Conservation (phyloP, 2,113 vertebrate species). For the Cavia porcellus region DNA sequence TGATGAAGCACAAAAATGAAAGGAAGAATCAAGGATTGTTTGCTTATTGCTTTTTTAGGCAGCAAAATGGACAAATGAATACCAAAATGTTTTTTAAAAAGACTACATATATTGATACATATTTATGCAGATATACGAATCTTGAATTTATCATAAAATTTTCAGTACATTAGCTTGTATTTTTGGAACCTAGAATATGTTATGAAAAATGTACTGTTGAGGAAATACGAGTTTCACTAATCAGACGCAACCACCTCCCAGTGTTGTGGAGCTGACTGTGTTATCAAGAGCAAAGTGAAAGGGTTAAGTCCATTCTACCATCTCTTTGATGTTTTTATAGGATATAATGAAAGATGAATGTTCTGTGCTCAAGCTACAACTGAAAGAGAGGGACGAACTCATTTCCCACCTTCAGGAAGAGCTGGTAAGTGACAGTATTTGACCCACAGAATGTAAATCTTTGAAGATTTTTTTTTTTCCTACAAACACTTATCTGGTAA, state of each 20-base stretch:
- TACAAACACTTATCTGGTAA: neutral
- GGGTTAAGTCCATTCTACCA: conserved; percentile 78
- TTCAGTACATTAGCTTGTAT: conserved; percentile 77
- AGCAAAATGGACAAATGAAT: neutral
- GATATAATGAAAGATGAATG: conserved; percentile 95
- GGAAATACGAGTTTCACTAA: conserved; percentile 83
- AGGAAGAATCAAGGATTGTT: neutral
- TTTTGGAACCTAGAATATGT: conserved; percentile 78
- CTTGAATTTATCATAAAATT: neutral
- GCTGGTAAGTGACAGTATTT: conserved; percentile 91
- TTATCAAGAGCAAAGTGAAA: conserved; percentile 82
- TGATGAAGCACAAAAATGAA: neutral
- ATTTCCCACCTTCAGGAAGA: conserved; percentile 95
- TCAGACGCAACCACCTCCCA: conserved; percentile 83
- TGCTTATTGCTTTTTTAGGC: neutral
- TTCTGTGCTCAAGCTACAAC: conserved; percentile 92
- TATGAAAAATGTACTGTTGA: conserved; percentile 82
- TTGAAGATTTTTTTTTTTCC: conserved; percentile 32
- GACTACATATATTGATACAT: neutral
- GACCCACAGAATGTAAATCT: neutral
- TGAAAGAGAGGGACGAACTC: conserved; percentile 96
- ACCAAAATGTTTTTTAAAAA: neutral
- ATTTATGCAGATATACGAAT: neutral
- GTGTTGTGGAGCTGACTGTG: conserved; percentile 81
- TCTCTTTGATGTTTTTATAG: conserved; percentile 90